A percentile compares a stretch with the other conserved stretches of the same genome.
These are phyloP conservation scores for Salpingus planirostris DNA, from an alignment of 2,888 invertebrate species.

Conservation along the genomic window DNA sequence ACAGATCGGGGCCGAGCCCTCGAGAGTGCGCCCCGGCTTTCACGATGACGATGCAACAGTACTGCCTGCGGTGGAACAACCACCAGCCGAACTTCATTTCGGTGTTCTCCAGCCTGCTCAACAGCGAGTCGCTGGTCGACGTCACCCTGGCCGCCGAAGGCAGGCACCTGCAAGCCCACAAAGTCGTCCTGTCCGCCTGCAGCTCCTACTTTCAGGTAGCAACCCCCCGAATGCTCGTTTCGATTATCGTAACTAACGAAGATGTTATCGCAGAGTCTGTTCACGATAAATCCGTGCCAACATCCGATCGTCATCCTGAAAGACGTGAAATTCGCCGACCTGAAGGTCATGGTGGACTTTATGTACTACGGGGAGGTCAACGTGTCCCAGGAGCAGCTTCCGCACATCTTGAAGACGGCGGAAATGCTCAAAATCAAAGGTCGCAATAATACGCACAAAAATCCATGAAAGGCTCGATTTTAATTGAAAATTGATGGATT, in stretches of 20 bases:
- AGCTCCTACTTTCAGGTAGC: constrained; percentile 86
- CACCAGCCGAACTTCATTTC: constrained; percentile 89
- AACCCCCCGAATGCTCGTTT: constrained; percentile 1
- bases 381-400: constrained; percentile 80
- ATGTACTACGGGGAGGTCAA: constrained; percentile 92
- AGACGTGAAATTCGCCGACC: constrained; percentile 77
- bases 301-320: constrained; percentile 86
- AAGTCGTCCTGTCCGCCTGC: constrained; percentile 82
- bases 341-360: constrained; percentile 82
- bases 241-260: neutral
- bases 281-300: constrained; percentile 77
- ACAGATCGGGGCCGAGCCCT: too few relatives aligned
- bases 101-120: constrained; percentile 75
- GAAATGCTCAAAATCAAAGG: constrained; percentile 80
- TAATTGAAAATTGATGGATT: constrained; percentile 1
- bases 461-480: constrained; percentile 2
- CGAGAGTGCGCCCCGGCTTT: neutral
- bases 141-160: constrained; percentile 89
- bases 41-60: constrained; percentile 41
- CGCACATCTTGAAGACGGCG: constrained; percentile 71
- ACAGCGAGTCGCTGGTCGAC: constrained; percentile 77
- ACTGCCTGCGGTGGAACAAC: constrained; percentile 73
- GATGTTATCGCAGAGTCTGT: constrained; percentile 52
- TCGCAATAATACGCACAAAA: constrained; percentile 13
- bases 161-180: constrained; percentile 78